These are phyloP conservation scores for Uropetala carovei DNA, from an alignment of 2,888 invertebrate species.

Conservation along the genomic window DNA sequence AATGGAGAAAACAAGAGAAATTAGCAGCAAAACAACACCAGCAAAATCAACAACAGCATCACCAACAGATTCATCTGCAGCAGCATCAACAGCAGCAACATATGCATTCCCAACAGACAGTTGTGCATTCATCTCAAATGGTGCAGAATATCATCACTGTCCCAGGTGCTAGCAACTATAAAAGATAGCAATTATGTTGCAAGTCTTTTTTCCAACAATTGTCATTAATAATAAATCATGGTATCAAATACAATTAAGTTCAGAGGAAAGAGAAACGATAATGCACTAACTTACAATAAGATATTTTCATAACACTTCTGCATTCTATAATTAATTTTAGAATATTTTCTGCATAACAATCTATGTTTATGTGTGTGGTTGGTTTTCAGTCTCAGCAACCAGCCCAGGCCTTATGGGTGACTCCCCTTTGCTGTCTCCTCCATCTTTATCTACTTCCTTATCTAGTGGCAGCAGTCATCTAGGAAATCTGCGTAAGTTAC, in stretches of 20 bases:
- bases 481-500: conserved; percentile 43
- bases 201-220: neutral
- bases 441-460: conserved; percentile 46
- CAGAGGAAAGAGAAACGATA: too few species aligned
- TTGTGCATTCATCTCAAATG: conserved; percentile 50
- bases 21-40: conserved; percentile 71
- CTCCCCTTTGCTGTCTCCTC: conserved; percentile 63
- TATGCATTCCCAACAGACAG: conserved; percentile 61
- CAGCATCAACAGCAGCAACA: conserved; percentile 65
- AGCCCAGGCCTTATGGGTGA: conserved; percentile 53
- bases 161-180: conserved; percentile 65
- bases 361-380: neutral
- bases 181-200: neutral
- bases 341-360: neutral
- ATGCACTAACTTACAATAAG: neutral
- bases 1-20: conserved; percentile 74
- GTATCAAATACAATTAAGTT: too few species aligned
- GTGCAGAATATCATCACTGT: conserved; percentile 67
- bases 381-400: conserved; percentile 55
- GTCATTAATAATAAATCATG: neutral
- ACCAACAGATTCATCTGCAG: conserved; percentile 65
- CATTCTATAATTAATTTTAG: neutral
- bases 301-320: neutral
- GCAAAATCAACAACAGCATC: conserved; percentile 64
- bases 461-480: conserved; percentile 26